Percentiles rank a stretch among this genome's conserved stretches.
Evolutionary conservation across 2,797 vertebrate genomes (phyloP).

Genomic region (Crocidura indochinensis): DNA sequence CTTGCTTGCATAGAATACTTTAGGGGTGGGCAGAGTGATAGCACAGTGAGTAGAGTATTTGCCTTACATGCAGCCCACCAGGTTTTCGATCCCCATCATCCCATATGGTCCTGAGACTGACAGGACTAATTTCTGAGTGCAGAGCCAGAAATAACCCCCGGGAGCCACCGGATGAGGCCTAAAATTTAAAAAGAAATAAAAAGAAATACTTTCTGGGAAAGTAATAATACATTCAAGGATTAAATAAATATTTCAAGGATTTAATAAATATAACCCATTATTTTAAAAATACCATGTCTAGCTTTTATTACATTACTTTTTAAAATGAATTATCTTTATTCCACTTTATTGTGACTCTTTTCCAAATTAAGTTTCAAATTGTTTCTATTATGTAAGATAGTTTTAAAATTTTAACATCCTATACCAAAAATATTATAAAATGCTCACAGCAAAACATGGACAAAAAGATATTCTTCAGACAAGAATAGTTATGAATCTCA

Average conservation of each 20-base stretch:
- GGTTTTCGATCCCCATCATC: no score
- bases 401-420: conserved; percentile 46
- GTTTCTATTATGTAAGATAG: conserved; percentile 41
- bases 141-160: no score
- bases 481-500: conserved; percentile 70
- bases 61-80: no score
- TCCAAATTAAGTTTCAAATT: conserved; percentile 59
- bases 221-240: neutral
- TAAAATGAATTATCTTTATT: conserved; percentile 64
- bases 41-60: no score
- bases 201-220: conserved; percentile 36
- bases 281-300: conserved; percentile 56
- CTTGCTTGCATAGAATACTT: conserved; percentile 8
- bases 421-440: conserved; percentile 52
- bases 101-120: no score
- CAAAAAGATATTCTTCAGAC: conserved; percentile 60
- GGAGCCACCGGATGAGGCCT: no score
- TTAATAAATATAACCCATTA: conserved; percentile 26
- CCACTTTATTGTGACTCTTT: conserved; percentile 54
- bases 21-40: no score
- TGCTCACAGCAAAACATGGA: conserved; percentile 43
- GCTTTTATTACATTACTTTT: conserved; percentile 49
- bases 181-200: no score
- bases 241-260: conserved; percentile 55
- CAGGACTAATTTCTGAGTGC: no score